These are phyloP conservation scores for Metridium senile DNA, from an alignment of 92 coral and sea anemone genomes.

Conservation along the genomic window DNA sequence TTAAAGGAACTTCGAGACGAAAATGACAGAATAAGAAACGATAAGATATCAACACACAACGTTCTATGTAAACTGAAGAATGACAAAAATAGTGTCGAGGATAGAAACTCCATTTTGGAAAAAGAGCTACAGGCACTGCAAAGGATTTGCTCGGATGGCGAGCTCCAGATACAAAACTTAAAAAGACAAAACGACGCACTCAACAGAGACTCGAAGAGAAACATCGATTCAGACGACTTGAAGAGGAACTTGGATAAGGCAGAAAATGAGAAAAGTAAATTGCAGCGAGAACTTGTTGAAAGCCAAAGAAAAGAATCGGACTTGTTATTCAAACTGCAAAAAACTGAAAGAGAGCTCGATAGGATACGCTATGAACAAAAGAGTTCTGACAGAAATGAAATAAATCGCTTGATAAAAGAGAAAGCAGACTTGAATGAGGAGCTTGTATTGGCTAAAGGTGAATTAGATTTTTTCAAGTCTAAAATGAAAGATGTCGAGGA, in stretches of 20 bases:
- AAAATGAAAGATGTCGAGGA: slow-evolving; percentile 40
- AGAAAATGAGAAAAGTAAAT: slow-evolving; percentile 61
- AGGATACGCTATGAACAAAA: slow-evolving; percentile 32
- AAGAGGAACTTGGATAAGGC: slow-evolving; percentile 63
- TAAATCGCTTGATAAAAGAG: slow-evolving; percentile 49
- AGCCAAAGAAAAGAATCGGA: slow-evolving; percentile 56
- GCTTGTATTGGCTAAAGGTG: slow-evolving; percentile 57
- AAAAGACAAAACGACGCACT: slow-evolving; percentile 47
- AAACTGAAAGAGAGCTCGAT: slow-evolving; percentile 61
- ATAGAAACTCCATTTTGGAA: slow-evolving; percentile 50
- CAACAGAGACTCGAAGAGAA: slow-evolving; percentile 28
- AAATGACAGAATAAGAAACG: slow-evolving; percentile 75
- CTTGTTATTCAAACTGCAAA: slow-evolving; percentile 35
- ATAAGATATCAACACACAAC: slow-evolving; percentile 70
- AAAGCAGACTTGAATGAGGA: slow-evolving; percentile 63
- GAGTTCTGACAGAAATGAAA: slow-evolving; percentile 51
- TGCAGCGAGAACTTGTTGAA: slow-evolving; percentile 62
- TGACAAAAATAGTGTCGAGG: slow-evolving; percentile 51
- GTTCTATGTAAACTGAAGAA: slow-evolving; percentile 66
- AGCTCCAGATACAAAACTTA: slow-evolving; percentile 43
- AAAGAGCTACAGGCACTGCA: slow-evolving; percentile 51
- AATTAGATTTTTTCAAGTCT: slow-evolving; percentile 50
- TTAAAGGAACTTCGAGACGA: slow-evolving; percentile 71
- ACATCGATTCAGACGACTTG: slow-evolving; percentile 43
- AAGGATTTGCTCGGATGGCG: slow-evolving; percentile 53